phyloP scores from a whole-genome alignment of 2,113 vertebrate species.

The Podocnemis expansa region DNA sequence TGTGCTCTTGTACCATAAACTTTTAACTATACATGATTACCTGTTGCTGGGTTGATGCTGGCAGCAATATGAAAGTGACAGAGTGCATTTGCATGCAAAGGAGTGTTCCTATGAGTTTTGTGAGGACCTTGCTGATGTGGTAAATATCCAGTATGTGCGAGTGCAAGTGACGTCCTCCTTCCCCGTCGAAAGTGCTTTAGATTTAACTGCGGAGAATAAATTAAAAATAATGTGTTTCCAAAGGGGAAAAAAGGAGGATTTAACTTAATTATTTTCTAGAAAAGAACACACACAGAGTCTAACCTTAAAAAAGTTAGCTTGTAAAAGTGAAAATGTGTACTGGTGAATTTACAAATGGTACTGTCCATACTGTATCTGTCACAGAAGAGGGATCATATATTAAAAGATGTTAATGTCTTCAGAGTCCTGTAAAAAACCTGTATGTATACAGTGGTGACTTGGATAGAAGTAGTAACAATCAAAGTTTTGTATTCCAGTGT shows the following conservation, averaged over 20 bases:
- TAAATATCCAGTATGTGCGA: constrained; percentile 85
- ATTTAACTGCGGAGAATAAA: constrained; percentile 79
- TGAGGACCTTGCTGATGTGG: constrained; percentile 89
- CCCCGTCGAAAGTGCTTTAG: constrained; percentile 83
- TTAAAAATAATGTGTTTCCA: constrained; percentile 41
- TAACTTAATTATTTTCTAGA: background rate
- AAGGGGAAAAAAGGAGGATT: constrained; percentile 8
- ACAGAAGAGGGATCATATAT: background rate
- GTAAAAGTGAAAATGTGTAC: background rate
- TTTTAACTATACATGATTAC: constrained; percentile 55
- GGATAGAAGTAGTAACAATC: background rate
- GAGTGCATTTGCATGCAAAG: constrained; percentile 90
- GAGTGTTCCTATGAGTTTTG: constrained; percentile 78
- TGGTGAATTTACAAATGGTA: background rate
- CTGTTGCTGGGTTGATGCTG: constrained; percentile 98
- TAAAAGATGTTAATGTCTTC: background rate
- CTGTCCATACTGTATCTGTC: background rate
- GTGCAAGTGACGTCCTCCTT: constrained; percentile 79
- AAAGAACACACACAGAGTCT: background rate
- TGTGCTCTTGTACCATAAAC: background rate
- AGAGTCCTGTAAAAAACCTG: background rate
- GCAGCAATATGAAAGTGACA: constrained; percentile 99
- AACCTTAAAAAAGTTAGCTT: background rate
- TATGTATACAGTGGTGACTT: background rate
- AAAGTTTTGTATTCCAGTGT: background rate